Percentiles rank a stretch among this genome's conserved stretches.
Evolutionary conservation across 2,113 vertebrate genomes (phyloP).

Genomic region (Pedetes capensis): DNA sequence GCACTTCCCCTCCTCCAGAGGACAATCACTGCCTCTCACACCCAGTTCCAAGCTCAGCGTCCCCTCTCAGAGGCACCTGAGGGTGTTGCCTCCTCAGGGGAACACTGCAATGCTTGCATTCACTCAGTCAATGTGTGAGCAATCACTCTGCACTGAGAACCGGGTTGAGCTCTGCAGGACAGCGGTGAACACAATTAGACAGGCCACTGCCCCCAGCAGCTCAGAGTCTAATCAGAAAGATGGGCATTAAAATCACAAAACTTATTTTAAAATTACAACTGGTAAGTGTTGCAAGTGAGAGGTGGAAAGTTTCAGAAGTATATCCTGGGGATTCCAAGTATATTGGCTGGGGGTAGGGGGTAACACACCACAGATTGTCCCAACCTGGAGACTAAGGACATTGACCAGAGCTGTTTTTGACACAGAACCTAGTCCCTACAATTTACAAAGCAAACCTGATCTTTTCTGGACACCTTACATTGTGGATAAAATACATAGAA

Average conservation of each 20-base stretch:
- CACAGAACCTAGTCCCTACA: not conserved
- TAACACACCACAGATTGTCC: too few relatives aligned
- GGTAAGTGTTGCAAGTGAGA: not conserved
- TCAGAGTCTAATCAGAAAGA: not conserved
- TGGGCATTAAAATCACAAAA: not conserved
- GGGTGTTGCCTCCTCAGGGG: too few relatives aligned
- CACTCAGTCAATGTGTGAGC: not conserved
- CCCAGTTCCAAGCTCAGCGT: not conserved
- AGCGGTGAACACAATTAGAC: not conserved
- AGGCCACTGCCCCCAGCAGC: not conserved
- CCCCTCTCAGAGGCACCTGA: not conserved
- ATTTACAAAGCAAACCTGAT: not conserved
- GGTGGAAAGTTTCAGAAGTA: not conserved
- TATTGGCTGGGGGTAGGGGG: not conserved
- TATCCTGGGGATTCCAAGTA: not conserved
- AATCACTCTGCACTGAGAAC: not conserved
- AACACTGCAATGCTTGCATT: fast-evolving
- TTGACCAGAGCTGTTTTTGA: not conserved
- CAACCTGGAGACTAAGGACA: not conserved
- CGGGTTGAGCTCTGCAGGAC: too few relatives aligned
- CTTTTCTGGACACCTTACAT: not conserved
- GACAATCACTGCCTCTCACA: fast-evolving
- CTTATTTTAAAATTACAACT: not conserved
- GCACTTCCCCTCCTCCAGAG: not conserved
- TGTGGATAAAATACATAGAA: too few relatives aligned